These are phyloP conservation scores for Suillia variegata DNA, from an alignment of 2,888 invertebrate species.

Conservation along the genomic window DNA sequence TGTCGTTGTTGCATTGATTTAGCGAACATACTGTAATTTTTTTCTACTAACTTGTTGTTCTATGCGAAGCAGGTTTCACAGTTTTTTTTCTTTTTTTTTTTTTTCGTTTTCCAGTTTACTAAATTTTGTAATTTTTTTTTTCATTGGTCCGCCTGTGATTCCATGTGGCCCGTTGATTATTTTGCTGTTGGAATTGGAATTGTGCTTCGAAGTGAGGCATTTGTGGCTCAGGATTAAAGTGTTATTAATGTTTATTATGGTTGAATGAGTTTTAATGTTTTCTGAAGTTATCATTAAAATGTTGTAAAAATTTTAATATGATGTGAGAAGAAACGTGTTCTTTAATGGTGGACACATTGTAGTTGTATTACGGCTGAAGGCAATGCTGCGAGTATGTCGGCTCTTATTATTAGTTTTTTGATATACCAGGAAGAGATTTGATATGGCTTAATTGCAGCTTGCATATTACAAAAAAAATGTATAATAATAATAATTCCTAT, in stretches of 20 bases:
- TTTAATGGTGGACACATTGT: not conserved
- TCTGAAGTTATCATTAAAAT: constrained; percentile 55
- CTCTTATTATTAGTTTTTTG: too few relatives aligned
- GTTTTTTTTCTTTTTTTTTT: constrained; percentile 12
- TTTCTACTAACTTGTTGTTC: constrained; percentile 37
- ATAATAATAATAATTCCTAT: too few relatives aligned
- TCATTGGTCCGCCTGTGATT: not conserved
- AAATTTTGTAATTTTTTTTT: not conserved
- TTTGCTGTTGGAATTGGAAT: not conserved
- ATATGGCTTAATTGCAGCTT: too few relatives aligned
- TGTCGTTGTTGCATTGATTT: constrained; percentile 54
- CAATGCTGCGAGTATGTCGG: too few relatives aligned
- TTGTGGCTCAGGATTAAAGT: constrained; percentile 46
- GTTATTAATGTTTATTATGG: constrained; percentile 57
- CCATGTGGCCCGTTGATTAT: not conserved
- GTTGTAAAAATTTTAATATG: constrained; percentile 51
- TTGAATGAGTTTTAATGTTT: constrained; percentile 58
- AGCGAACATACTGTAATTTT: constrained; percentile 53
- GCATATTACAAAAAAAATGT: too few relatives aligned
- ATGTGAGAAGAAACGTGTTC: constrained; percentile 39
- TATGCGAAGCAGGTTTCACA: constrained; percentile 37
- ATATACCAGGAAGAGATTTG: too few relatives aligned
- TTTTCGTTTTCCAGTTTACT: constrained; percentile 12
- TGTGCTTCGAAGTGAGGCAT: not conserved
- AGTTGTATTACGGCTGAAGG: too few relatives aligned